Evolutionary conservation across 2,888 invertebrate genomes (phyloP).

Genomic region (Rhagophthalmus giganteus): DNA sequence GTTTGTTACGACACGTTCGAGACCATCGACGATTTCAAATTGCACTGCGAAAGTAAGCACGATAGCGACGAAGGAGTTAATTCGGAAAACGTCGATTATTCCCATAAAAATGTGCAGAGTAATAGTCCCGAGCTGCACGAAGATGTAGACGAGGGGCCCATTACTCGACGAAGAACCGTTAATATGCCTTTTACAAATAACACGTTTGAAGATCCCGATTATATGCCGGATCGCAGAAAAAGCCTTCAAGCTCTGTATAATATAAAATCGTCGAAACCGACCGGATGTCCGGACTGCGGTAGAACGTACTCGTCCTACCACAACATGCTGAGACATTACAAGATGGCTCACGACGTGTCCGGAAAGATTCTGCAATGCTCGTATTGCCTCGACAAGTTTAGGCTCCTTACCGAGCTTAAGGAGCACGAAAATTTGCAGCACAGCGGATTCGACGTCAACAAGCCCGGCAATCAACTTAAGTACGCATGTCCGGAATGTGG

Average conservation of each 20-base stretch:
- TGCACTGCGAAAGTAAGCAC: constrained; percentile 47
- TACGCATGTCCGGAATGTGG: constrained; percentile 66
- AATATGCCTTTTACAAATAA: constrained; percentile 8
- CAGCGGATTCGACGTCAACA: constrained; percentile 43
- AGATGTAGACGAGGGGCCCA: not conserved
- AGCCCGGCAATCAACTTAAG: constrained; percentile 59
- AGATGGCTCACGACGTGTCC: constrained; percentile 55
- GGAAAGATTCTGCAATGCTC: constrained; percentile 62
- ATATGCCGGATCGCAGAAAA: constrained; percentile 2
- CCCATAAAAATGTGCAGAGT: constrained; percentile 31
- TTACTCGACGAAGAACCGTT: constrained; percentile 8
- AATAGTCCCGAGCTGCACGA: not conserved
- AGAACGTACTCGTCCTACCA: constrained; percentile 61
- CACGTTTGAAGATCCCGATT: constrained; percentile 15
- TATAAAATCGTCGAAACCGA: constrained; percentile 17
- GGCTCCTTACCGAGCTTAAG: constrained; percentile 60
- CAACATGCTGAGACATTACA: constrained; percentile 63
- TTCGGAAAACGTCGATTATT: constrained; percentile 33
- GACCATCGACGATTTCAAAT: constrained; percentile 47
- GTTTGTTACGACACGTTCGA: constrained; percentile 48
- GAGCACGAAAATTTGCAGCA: constrained; percentile 57
- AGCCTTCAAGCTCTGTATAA: constrained; percentile 6
- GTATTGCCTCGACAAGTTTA: constrained; percentile 63
- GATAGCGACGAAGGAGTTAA: constrained; percentile 44
- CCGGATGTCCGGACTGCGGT: constrained; percentile 59